Evolutionary conservation across 2,888 invertebrate genomes (phyloP).

Genomic region (Ormia ochracea): DNA sequence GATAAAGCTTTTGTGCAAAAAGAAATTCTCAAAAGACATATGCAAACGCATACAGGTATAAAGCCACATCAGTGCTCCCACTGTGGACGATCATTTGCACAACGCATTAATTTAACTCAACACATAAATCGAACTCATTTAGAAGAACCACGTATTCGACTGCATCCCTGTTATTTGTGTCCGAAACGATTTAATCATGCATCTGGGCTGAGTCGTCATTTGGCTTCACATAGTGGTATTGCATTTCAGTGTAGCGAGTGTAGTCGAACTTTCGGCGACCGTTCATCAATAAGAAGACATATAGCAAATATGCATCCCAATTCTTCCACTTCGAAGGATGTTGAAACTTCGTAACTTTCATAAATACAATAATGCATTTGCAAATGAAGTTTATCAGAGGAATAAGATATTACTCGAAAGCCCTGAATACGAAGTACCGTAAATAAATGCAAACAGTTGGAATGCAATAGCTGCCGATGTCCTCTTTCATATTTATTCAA

Average conservation of each 20-base stretch:
- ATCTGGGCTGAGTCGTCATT: conserved; percentile 83
- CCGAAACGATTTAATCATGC: conserved; percentile 79
- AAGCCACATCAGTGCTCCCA: conserved; percentile 83
- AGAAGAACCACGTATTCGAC: conserved; percentile 79
- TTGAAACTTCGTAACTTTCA: no score
- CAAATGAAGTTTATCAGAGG: no score
- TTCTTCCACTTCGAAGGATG: conserved; percentile 13
- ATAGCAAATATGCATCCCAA: conserved; percentile 72
- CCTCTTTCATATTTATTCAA: no score
- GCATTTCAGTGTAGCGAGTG: conserved; percentile 82
- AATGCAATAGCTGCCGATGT: no score
- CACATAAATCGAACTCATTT: conserved; percentile 81
- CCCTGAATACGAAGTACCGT: no score
- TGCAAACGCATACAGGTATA: conserved; percentile 79
- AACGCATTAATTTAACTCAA: conserved; percentile 82
- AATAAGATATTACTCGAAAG: no score
- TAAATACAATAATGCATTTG: no score
- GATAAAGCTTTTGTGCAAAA: conserved; percentile 84
- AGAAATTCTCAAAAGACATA: conserved; percentile 82
- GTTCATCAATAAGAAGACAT: conserved; percentile 84
- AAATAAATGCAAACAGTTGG: no score
- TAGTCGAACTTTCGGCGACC: conserved; percentile 83
- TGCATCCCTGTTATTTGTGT: conserved; percentile 83
- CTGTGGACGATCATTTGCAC: conserved; percentile 84
- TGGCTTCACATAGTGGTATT: conserved; percentile 82